Evolutionary conservation across 2,113 vertebrate genomes (phyloP), one percentile per base, ranked within the genome.

Genomic region (Gnathonemus longibarbis): DNA sequence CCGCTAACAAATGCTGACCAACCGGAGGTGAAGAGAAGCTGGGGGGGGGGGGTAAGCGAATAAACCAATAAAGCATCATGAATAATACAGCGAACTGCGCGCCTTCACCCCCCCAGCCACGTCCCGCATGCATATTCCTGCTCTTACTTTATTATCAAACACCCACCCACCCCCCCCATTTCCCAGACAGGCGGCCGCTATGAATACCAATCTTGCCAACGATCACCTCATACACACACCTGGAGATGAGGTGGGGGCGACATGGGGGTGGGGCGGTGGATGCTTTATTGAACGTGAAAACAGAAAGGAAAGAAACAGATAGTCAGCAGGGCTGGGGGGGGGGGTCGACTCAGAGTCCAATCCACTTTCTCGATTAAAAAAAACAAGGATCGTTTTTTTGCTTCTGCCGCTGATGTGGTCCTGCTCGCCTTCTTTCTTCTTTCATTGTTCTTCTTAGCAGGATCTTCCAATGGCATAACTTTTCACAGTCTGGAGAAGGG

Each of bases 331-430:
- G 88, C 88, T 46, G 85, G 93, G 88, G 48, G 89, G 89, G 90
- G 77, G 39, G 70, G 90, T 95, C 95, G 7, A 8, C 95, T 95
- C 95, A 95, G 96, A 96, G 96, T 96, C 95, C 95, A 96, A 96
- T 96, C 96, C 96, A 95, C 96, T 95, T 96, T 95, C 96, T 96
- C 95, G 89, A 70, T 70, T 95, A 96, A 95, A 95, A 95, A 96
- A 95, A 95, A 94, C 94, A 93, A 93, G 45, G 70, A 84, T 88
- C 24, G n/a, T 35, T 90, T 80, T 42, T 87, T 90, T 0, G 53
- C 31, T 85, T 74, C 7, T 89, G 62, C 74, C 24, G 45, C 46
- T 49, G 4, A 39, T 15, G 17, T 19, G 5, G 8, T 19, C 48
- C 17, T 58, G 3, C 24, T n/a, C 39, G 0, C 49, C 21, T 24